These are phyloP conservation scores for Notiomystis cincta DNA, from an alignment of 2,113 vertebrate species.

Conservation along the genomic window DNA sequence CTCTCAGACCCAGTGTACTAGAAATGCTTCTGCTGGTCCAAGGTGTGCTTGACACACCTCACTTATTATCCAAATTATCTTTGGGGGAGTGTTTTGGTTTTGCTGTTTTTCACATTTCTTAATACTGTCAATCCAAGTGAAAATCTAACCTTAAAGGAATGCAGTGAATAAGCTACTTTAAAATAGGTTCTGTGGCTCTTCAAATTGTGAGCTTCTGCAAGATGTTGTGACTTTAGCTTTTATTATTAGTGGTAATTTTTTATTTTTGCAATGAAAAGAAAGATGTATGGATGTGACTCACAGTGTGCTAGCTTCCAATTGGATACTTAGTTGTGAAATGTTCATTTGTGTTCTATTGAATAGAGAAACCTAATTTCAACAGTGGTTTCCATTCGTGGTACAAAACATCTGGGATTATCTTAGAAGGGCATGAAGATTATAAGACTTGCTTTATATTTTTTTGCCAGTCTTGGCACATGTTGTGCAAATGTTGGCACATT, in stretches of 20 bases:
- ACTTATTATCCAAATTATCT: neutral
- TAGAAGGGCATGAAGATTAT: neutral
- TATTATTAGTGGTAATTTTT: neutral
- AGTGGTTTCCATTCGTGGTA: neutral
- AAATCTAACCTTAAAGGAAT: neutral
- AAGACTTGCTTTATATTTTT: neutral
- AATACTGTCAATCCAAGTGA: neutral
- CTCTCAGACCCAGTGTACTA: neutral
- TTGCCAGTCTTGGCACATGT: neutral
- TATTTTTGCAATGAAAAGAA: neutral
- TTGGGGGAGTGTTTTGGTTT: neutral
- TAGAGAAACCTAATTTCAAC: neutral
- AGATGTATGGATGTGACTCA: neutral
- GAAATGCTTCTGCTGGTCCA: neutral
- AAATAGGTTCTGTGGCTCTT: neutral
- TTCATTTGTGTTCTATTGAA: neutral
- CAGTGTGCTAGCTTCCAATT: neutral
- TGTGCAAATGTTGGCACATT: neutral
- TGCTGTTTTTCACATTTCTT: neutral
- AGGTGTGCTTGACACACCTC: neutral
- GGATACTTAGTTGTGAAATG: neutral
- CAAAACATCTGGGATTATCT: neutral
- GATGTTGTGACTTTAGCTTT: neutral
- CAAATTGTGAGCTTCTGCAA: neutral
- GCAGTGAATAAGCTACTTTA: neutral